A percentile compares a stretch with the other conserved stretches of the same genome.
Evolutionary conservation across 2,797 vertebrate genomes (phyloP).

Genomic region (Vespertilio murinus): DNA sequence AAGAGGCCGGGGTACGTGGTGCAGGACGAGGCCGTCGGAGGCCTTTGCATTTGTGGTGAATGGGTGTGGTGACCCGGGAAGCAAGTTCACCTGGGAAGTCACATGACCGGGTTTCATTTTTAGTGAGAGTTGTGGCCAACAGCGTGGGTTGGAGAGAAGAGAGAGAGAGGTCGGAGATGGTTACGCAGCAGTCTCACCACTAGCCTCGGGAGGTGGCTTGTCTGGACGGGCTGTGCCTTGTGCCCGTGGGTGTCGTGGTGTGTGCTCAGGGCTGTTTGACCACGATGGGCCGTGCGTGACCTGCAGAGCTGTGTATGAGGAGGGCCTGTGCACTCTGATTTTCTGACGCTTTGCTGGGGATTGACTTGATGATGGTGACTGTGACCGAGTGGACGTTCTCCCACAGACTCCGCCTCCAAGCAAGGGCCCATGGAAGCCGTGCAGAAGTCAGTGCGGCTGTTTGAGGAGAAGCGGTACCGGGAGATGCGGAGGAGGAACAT

Average conservation of each 20-base stretch:
- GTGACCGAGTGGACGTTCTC: not conserved
- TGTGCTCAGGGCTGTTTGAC: accelerated
- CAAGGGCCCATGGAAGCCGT: slow-evolving; percentile 95
- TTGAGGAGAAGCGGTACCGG: slow-evolving; percentile 93
- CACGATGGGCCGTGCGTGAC: not conserved
- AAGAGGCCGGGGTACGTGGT: not conserved
- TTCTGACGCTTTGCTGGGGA: not conserved
- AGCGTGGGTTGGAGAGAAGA: not conserved
- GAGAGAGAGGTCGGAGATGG: not conserved
- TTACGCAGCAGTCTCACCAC: accelerated
- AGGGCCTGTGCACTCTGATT: not conserved
- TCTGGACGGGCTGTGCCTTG: accelerated
- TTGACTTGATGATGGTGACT: too few relatives aligned
- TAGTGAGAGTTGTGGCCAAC: not conserved
- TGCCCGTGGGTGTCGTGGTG: accelerated
- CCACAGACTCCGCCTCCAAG: slow-evolving; percentile 89
- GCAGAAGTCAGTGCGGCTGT: slow-evolving; percentile 91
- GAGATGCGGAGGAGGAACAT: slow-evolving; percentile 97
- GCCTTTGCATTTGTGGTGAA: not conserved
- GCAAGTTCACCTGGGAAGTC: not conserved
- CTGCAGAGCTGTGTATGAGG: not conserved
- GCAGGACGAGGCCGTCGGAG: not conserved
- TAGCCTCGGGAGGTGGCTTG: accelerated
- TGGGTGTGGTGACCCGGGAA: not conserved
- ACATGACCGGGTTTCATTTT: not conserved